These are phyloP conservation scores for Aplodontia rufa DNA, from an alignment of 2,113 vertebrate species.

Conservation along the genomic window DNA sequence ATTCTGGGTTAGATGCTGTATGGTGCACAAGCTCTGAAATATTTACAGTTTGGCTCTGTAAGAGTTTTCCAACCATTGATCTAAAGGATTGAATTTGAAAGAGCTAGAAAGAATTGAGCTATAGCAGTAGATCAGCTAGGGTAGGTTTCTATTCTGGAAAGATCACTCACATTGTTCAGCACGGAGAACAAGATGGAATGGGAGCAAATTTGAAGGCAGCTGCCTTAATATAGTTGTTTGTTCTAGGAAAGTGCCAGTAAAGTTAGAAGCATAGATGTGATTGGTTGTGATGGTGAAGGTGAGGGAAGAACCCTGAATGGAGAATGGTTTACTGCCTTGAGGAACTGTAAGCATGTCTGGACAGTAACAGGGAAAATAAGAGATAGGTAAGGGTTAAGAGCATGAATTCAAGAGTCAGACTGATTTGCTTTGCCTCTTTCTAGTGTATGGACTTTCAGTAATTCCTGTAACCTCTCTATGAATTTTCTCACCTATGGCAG, in stretches of 20 bases:
- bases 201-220: background rate
- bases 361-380: background rate
- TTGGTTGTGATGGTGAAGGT: background rate
- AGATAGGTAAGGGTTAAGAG: background rate
- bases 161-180: background rate
- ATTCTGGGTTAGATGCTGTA: background rate
- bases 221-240: background rate
- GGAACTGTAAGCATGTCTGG: background rate
- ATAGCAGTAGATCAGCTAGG: background rate
- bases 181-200: background rate
- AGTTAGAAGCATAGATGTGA: background rate
- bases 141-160: background rate
- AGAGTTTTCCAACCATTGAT: background rate
- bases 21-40: background rate
- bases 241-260: background rate
- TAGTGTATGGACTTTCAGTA: background rate
- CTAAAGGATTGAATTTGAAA: background rate
- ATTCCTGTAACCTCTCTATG: background rate
- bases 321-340: background rate
- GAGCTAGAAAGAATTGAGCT: background rate
- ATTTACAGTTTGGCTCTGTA: background rate
- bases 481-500: background rate
- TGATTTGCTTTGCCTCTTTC: background rate
- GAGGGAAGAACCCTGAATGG: background rate
- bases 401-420: background rate